These are phyloP conservation scores for Vipera ursinii DNA, from an alignment of 2,797 vertebrate species.

Conservation along the genomic window DNA sequence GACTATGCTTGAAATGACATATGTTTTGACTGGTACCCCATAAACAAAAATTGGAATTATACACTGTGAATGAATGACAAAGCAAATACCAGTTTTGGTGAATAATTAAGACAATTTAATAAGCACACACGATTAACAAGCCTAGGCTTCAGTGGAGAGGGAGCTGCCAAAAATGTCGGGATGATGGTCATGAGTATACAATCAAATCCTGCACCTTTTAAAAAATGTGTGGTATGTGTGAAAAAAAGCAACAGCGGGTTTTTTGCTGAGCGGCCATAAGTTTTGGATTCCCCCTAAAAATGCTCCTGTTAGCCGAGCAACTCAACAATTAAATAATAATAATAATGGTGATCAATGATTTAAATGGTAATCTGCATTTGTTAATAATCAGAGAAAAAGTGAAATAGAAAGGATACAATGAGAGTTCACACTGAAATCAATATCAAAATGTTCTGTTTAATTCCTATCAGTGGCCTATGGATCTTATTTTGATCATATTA, in stretches of 20 bases:
- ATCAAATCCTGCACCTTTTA: neutral
- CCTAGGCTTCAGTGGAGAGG: neutral
- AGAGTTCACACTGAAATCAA: neutral
- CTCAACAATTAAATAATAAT: neutral
- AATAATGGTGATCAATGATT: neutral
- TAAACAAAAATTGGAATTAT: neutral
- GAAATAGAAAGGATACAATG: neutral
- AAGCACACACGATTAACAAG: neutral
- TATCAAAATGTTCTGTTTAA: neutral
- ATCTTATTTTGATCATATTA: constrained; percentile 69
- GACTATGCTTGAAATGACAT: neutral
- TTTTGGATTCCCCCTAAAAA: neutral
- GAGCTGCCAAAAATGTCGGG: neutral
- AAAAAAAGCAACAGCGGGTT: neutral
- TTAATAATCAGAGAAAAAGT: neutral
- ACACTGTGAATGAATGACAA: neutral
- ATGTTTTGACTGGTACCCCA: neutral
- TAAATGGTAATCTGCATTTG: neutral
- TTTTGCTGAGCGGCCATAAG: neutral
- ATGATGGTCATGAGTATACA: neutral
- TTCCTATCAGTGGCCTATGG: constrained; percentile 63
- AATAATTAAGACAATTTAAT: neutral
- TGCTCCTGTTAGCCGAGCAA: neutral
- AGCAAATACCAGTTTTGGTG: neutral
- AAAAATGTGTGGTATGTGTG: neutral